Base-by-base conservation (phyloP, 2,113 vertebrate genomes). In the Taxidea taxus region DNA sequence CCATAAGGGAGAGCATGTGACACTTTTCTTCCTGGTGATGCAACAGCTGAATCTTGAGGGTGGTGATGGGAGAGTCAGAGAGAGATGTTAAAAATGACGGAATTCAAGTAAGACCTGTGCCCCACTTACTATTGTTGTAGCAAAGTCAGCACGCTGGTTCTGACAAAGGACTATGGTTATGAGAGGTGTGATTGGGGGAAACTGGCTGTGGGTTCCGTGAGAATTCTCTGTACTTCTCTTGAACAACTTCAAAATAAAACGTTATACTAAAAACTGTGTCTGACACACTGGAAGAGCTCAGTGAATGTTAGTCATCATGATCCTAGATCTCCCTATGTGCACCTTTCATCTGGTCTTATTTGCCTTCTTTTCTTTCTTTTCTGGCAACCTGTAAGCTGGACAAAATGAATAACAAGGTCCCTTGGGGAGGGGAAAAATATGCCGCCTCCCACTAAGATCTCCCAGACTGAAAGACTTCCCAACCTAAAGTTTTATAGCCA, bases 211-310 rank as follows among this genome's bases (percentile, higher is more conserved):
- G 12, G 15, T 42, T 20, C 6, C 7, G 2, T 31, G 23, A 34
- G 16, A 82, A 64, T 8, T 34, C 49, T 86, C 23, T 18, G 54
- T 6, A 39, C 64, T 39, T 11, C 37, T 58, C 80, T 56, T 56
- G 72, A 80, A 42, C 12, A 16, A 49, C 47, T 90, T 95, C 90
- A 51, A 37, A 84, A 84, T 29, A 16, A 77, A 51, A 44, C 2
- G 1, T 90, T 60, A 60, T 20, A 23, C 39, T 21, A 27, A 68
- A 92, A 64, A 88, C 21, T 1, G 3, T 6, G 3, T 6, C 51
- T 62, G 74, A 7, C 25, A 1, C 77, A 7, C 10, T 2, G 0
- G 31, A 39, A 44, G 31, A 13, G 2, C 16, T 72, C 20, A 6
- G 2, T 2, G 47, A 29, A 14, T 21, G 20, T 60, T 4, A 21